Evolutionary conservation across 2,113 vertebrate genomes (phyloP).

Genomic region (Rhabdomys dilectus): DNA sequence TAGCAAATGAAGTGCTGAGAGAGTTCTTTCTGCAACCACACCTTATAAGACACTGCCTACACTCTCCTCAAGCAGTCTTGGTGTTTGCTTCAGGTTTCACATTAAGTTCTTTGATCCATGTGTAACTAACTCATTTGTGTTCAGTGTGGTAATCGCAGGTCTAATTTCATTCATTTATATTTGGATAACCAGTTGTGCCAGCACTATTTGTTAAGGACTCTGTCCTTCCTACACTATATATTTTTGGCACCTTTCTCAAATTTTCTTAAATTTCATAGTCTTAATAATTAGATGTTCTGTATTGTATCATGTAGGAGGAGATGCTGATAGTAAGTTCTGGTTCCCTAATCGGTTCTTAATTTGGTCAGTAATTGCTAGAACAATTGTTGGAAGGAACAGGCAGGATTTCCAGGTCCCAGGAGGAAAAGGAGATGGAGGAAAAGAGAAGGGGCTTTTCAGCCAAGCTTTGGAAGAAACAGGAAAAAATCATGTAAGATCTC

Average conservation of each 20-base stretch:
- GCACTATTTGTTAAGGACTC: not conserved
- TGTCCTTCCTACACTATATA: not conserved
- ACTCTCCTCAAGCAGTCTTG: not conserved
- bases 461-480: too few relatives aligned
- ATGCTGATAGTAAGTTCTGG: too few relatives aligned
- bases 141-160: not conserved
- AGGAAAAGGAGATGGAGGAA: too few relatives aligned
- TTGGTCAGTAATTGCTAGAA: too few relatives aligned
- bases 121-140: not conserved
- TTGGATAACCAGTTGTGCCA: not conserved
- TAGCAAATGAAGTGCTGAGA: not conserved
- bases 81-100: not conserved
- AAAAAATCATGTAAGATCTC: too few relatives aligned
- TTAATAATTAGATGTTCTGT: not conserved
- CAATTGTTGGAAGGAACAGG: too few relatives aligned
- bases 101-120: not conserved
- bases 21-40: not conserved
- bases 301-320: not conserved
- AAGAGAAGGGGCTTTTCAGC: too few relatives aligned
- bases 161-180: not conserved
- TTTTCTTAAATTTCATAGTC: not conserved
- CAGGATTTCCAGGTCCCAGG: too few relatives aligned
- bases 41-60: not conserved
- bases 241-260: not conserved
- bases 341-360: too few relatives aligned